Percentiles rank a stretch among this genome's conserved stretches.
Conservation (phyloP, 2,888 invertebrate genomes). For the Dioctria rufipes region DNA sequence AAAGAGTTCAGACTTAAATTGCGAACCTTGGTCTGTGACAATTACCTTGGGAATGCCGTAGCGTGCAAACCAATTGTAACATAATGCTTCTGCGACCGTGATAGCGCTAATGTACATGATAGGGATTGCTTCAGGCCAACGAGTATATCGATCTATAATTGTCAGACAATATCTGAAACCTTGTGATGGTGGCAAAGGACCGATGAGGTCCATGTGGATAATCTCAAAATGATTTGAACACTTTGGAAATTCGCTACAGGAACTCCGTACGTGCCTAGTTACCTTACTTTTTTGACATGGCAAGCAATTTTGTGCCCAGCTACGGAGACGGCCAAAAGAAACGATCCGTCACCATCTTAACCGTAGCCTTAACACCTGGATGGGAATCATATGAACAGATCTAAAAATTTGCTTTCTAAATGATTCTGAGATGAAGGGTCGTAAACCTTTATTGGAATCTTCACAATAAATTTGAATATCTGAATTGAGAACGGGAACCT, state of each 20-base stretch:
- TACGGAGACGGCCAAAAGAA: constrained; percentile 8
- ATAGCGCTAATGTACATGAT: too few species aligned
- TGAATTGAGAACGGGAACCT: too few species aligned
- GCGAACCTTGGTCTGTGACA: too few species aligned
- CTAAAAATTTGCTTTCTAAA: neutral
- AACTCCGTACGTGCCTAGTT: neutral
- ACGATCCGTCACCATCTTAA: neutral
- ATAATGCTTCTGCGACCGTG: too few species aligned
- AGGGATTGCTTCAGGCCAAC: too few species aligned
- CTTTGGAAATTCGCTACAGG: neutral
- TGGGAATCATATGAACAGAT: neutral
- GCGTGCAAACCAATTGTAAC: too few species aligned
- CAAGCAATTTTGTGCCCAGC: neutral
- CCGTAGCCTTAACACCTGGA: neutral
- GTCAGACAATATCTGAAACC: neutral
- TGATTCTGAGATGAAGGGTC: neutral
- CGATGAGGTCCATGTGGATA: neutral
- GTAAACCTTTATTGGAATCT: too few species aligned
- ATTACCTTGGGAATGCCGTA: too few species aligned
- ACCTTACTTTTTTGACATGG: neutral
- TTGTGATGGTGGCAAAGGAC: neutral
- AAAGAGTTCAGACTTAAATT: too few species aligned
- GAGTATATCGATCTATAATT: neutral
- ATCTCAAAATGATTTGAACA: neutral
- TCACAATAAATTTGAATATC: too few species aligned